Conservation (phyloP, 2,113 vertebrate genomes). For the Ammodytes marinus region DNA sequence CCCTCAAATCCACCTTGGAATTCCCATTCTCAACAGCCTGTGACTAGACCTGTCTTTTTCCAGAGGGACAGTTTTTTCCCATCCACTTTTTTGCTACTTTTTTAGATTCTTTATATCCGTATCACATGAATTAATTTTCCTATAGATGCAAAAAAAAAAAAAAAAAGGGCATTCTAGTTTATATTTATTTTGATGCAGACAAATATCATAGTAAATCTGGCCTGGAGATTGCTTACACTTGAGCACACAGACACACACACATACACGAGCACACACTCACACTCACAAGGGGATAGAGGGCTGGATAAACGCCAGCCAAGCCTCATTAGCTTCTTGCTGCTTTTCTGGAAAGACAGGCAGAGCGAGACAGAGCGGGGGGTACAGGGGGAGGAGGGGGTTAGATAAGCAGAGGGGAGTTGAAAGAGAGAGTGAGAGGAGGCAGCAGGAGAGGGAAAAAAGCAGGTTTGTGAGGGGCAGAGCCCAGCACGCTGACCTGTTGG, state of each 20-base stretch:
- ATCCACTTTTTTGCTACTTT: neutral
- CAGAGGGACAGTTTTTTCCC: constrained; percentile 37
- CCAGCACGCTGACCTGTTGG: constrained; percentile 78
- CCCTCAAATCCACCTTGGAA: constrained; percentile 58
- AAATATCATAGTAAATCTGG: constrained; percentile 53
- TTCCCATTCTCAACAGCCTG: constrained; percentile 60
- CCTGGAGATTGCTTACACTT: constrained; percentile 26
- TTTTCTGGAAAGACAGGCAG: constrained; percentile 76
- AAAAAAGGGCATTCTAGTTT: constrained; percentile 2
- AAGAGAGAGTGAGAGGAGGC: constrained; percentile 68
- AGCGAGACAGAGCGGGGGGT: constrained; percentile 62
- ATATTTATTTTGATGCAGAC: constrained; percentile 54
- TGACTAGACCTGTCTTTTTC: constrained; percentile 59
- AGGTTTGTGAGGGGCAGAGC: constrained; percentile 58
- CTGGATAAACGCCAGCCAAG: constrained; percentile 83
- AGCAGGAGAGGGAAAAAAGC: constrained; percentile 64
- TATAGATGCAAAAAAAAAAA: neutral
- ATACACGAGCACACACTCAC: constrained; percentile 29
- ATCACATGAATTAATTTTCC: constrained; percentile 5
- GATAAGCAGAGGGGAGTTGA: constrained; percentile 77
- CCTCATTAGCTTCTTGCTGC: constrained; percentile 82
- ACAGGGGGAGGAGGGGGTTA: constrained; percentile 56
- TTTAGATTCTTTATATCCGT: neutral
- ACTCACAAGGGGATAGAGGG: constrained; percentile 61
- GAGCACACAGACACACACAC: constrained; percentile 36